Percentiles rank a stretch among this genome's conserved stretches.
These are phyloP conservation scores for Anoura caudifer DNA, from an alignment of 2,113 vertebrate genomes.

Conservation along the genomic window DNA sequence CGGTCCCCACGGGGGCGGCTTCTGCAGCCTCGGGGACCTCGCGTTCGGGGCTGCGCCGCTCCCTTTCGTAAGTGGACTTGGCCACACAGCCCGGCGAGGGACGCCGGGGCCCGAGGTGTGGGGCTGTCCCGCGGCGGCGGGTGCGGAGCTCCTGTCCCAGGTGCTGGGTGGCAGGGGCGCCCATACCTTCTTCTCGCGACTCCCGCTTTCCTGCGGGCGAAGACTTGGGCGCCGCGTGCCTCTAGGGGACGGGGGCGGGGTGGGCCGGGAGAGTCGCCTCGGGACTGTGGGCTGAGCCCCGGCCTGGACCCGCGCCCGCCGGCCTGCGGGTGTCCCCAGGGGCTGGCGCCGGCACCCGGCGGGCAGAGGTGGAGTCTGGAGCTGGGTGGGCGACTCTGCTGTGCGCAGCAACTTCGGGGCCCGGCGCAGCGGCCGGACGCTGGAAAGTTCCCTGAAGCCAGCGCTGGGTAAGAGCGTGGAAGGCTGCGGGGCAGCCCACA, in stretches of 20 bases:
- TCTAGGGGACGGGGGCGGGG: background rate
- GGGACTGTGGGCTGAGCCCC: background rate
- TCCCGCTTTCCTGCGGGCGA: background rate
- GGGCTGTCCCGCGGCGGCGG: background rate
- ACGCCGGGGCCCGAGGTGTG: background rate
- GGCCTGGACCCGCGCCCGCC: background rate
- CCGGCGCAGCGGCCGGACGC: background rate
- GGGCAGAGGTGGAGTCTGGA: background rate
- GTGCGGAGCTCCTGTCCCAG: background rate
- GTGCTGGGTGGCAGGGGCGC: background rate
- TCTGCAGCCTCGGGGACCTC: background rate
- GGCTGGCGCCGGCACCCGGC: too few species aligned
- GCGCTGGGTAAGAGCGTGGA: background rate
- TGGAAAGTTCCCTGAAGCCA: background rate
- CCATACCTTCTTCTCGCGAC: background rate
- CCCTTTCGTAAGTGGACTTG: conserved; percentile 54
- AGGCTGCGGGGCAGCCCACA: background rate
- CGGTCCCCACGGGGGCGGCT: background rate
- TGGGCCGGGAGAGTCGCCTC: too few species aligned
- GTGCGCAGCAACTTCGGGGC: background rate
- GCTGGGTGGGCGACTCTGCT: background rate
- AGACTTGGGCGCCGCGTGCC: background rate
- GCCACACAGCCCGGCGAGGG: background rate
- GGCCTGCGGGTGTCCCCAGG: background rate
- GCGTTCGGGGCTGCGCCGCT: background rate